phyloP scores from a whole-genome alignment of 2,113 vertebrate species.

The Gallinago paraguaiae region DNA sequence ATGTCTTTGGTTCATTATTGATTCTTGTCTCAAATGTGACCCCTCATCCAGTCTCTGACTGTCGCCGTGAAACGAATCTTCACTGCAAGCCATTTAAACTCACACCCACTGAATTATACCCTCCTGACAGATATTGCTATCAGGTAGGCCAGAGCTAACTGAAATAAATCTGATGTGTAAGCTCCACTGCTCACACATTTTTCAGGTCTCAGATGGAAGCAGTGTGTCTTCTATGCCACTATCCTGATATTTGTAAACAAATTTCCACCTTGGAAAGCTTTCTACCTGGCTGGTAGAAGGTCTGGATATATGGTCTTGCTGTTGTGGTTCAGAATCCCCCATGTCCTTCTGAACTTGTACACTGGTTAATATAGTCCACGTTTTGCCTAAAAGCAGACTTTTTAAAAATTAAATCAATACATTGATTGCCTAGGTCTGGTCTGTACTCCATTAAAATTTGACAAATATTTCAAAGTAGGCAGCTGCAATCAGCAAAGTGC shows the following conservation, averaged over 20 bases:
- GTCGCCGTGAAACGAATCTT: neutral
- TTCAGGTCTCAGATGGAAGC: neutral
- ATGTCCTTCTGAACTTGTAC: neutral
- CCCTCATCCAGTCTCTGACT: neutral
- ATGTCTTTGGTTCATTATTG: neutral
- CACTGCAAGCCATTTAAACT: neutral
- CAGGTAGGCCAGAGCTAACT: neutral
- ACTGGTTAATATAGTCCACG: neutral
- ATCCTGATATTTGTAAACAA: neutral
- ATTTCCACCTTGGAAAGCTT: neutral
- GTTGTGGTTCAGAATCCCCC: neutral
- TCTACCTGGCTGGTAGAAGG: neutral
- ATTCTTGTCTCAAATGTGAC: neutral
- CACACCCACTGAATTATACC: neutral
- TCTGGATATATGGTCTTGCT: neutral
- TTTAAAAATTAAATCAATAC: slow-evolving; percentile 2
- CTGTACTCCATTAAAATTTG: slow-evolving; percentile 9
- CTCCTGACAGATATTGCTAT: neutral
- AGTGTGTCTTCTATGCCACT: neutral
- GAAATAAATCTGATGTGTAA: neutral
- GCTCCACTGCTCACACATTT: neutral
- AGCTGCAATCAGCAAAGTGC: slow-evolving; percentile 47
- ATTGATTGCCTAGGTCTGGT: slow-evolving; percentile 7
- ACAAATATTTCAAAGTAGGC: slow-evolving; percentile 38
- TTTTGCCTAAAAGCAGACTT: neutral